These are phyloP conservation scores for Xyrauchen texanus DNA, from an alignment of 2,113 vertebrate genomes.

Conservation along the genomic window DNA sequence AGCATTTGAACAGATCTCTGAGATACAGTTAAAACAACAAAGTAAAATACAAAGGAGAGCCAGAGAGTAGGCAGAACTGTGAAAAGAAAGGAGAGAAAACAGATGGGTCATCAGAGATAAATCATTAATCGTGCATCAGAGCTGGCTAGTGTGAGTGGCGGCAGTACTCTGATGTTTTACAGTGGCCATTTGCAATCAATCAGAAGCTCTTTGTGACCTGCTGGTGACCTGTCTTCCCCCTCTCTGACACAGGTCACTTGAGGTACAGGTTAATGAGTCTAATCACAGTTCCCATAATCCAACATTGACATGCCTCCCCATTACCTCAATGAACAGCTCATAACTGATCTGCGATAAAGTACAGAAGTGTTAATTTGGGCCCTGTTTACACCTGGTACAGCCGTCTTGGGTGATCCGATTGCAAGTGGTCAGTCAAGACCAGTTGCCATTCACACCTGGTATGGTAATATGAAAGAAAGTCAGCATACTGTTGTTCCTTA, in stretches of 20 bases:
- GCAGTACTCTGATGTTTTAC: not conserved
- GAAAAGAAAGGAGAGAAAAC: not conserved
- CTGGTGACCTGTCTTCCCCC: conserved; percentile 9
- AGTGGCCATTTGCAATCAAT: conserved; percentile 1
- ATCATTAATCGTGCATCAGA: not conserved
- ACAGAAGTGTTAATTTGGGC: not conserved
- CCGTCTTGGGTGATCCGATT: not conserved
- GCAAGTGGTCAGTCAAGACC: not conserved
- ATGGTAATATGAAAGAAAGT: no score
- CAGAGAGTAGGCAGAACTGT: not conserved
- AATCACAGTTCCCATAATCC: conserved; percentile 20
- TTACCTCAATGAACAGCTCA: not conserved
- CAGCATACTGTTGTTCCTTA: no score
- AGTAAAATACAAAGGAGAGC: not conserved
- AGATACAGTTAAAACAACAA: not conserved
- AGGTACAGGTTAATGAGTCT: conserved; percentile 45
- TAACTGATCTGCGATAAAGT: conserved; percentile 16
- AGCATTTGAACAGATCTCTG: not conserved
- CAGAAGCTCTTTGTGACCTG: not conserved
- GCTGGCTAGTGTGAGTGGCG: conserved; percentile 1
- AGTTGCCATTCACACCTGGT: no score
- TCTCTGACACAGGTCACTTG: conserved; percentile 27
- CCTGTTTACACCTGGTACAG: not conserved
- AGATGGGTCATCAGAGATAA: no score
- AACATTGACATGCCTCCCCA: conserved; percentile 3